Evolutionary conservation across 2,797 vertebrate species (phyloP), one percentile per base, ranked within the genome.

Genomic region (Labroides dimidiatus): DNA sequence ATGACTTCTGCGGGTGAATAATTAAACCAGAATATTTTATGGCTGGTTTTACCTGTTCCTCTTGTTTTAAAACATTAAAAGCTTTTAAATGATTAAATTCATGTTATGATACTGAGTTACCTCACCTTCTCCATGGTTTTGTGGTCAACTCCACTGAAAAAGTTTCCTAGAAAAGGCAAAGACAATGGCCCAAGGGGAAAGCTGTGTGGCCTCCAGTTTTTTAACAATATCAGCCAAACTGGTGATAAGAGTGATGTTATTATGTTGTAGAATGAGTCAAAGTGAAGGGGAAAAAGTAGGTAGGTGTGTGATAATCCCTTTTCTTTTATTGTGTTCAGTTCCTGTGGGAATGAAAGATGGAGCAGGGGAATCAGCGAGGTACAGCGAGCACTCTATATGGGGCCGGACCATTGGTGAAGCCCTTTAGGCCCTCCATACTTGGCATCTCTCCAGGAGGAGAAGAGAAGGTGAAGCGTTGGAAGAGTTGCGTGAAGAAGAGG

Each of bases 381-480:
- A 87, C 10, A 24, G 94, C 94, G 0, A 83, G 58, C 63, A 95
- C 49, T 33, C 63, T 49, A 39, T 94, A 94, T 2, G 52, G 55
- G 1, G 85, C 45, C 0, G 95, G 94, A 9, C 92, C 86, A 37
- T 94, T 0, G n/a, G 93, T 94, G 43, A 94, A 55, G 2, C 94
- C 93, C 20, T 81, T 1, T 68, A 94, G 71, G 0, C 90, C 89
- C 16, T 91, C 47, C 12, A 90, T 14, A 69, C 19, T 91, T 61
- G 84, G 90, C 0, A 83, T 87, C 50, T 93, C 88, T 47, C 84
- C 92, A 0, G 52, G 76, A 1, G 93, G 89, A 0, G 90, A 27
- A 42, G 70, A 83, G 85, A 96, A 87, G 58, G 92, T 93, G 89
- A 96, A 96, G 16, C 84, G 94, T 70, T 96, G 95, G 21, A 96